phyloP scores from a whole-genome alignment of 2,888 invertebrate species.

The Cephus nigrinus region DNA sequence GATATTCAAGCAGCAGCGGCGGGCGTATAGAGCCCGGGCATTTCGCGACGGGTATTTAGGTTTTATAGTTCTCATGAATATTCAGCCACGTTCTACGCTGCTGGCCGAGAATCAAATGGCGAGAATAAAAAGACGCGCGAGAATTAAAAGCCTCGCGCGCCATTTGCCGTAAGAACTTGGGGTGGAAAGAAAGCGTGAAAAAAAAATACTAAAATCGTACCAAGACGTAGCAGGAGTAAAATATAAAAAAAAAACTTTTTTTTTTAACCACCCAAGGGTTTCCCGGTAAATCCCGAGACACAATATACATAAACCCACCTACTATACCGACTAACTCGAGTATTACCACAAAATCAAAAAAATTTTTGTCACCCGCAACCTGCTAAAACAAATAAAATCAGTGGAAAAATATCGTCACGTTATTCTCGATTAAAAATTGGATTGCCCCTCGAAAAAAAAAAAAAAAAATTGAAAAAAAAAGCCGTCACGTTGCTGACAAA shows the following conservation, averaged over 20 bases:
- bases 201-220: background rate
- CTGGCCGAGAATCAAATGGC: background rate
- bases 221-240: background rate
- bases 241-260: background rate
- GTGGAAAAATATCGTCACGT: no score
- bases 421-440: no score
- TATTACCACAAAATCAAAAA: no score
- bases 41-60: background rate
- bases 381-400: no score
- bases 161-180: background rate
- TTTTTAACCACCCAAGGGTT: background rate
- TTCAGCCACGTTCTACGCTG: background rate
- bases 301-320: background rate
- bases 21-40: background rate
- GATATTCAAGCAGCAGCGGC: background rate
- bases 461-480: background rate
- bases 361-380: no score
- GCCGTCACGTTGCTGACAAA: background rate
- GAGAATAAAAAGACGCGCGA: background rate
- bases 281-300: background rate
- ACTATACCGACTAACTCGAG: background rate
- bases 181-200: background rate
- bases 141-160: background rate
- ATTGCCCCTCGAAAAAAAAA: no score
- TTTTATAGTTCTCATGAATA: background rate